Evolutionary conservation across 2,113 vertebrate species (phyloP).

Genomic region (Myotis yumanensis): DNA sequence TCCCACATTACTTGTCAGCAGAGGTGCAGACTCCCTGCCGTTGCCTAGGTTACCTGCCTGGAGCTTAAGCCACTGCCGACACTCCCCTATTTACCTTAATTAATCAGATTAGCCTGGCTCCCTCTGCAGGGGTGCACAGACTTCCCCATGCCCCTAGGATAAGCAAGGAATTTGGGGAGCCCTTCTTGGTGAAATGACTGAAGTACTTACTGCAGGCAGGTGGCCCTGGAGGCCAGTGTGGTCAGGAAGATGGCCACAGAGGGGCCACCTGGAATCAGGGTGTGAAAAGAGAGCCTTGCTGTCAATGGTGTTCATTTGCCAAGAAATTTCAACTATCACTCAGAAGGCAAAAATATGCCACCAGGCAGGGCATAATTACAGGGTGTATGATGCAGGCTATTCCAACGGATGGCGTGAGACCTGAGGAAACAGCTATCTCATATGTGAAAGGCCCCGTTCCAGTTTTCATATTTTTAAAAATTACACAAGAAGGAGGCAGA

Average conservation of each 20-base stretch:
- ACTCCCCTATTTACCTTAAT: constrained; percentile 35
- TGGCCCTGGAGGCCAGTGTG: not conserved
- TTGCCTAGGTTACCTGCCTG: constrained; percentile 70
- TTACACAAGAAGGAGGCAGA: not conserved
- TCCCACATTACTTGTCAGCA: constrained; percentile 14
- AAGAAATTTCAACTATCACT: not conserved
- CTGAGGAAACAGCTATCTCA: not conserved
- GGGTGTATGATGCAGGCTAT: not conserved
- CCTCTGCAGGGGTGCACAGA: not conserved
- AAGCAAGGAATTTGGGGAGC: not conserved
- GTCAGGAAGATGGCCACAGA: not conserved
- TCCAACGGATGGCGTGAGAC: not conserved
- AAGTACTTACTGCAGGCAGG: not conserved
- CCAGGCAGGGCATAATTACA: constrained; percentile 27
- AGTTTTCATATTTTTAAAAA: constrained; percentile 9
- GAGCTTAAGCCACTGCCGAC: not conserved
- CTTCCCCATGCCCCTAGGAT: not conserved
- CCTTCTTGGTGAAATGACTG: not conserved
- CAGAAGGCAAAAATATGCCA: not conserved
- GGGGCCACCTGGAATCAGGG: not conserved
- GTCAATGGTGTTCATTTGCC: not conserved
- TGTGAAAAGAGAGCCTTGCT: not conserved
- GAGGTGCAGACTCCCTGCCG: constrained; percentile 29
- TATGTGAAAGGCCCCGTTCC: not conserved
- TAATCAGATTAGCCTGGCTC: constrained; percentile 20